Conservation (phyloP, 2,888 invertebrate genomes). For the Nyleta sp. region DNA sequence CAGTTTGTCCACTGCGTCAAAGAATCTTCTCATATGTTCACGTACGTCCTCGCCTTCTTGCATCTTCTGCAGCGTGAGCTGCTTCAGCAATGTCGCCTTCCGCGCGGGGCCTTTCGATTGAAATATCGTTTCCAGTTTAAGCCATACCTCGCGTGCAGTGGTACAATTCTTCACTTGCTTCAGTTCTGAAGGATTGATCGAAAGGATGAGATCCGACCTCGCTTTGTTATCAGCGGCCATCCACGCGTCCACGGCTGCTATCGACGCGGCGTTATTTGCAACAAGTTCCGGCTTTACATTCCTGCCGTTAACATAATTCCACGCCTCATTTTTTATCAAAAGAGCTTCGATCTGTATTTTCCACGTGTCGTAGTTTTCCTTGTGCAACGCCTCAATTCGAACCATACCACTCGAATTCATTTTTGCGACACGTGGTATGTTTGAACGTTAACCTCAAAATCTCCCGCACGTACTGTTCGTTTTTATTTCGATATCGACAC, state of each 20-base stretch:
- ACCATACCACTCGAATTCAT: neutral
- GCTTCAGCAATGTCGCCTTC: neutral
- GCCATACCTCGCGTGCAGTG: neutral
- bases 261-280: neutral
- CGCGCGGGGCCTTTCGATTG: neutral
- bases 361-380: constrained; percentile 9
- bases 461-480: too few species aligned
- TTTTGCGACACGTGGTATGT: neutral
- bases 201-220: neutral
- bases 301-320: neutral
- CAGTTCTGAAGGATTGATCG: constrained; percentile 1
- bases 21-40: neutral
- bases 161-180: constrained; percentile 10
- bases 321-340: neutral
- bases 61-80: neutral
- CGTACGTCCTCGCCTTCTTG: neutral
- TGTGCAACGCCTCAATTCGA: neutral
- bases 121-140: too few species aligned
- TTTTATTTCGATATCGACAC: constrained; percentile 5
- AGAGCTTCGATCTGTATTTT: constrained; percentile 2
- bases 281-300: neutral
- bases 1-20: neutral
- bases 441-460: too few species aligned
- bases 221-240: neutral
- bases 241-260: neutral